phyloP scores from a whole-genome alignment of 2,113 vertebrate species.

The Ranitomeya imitator region DNA sequence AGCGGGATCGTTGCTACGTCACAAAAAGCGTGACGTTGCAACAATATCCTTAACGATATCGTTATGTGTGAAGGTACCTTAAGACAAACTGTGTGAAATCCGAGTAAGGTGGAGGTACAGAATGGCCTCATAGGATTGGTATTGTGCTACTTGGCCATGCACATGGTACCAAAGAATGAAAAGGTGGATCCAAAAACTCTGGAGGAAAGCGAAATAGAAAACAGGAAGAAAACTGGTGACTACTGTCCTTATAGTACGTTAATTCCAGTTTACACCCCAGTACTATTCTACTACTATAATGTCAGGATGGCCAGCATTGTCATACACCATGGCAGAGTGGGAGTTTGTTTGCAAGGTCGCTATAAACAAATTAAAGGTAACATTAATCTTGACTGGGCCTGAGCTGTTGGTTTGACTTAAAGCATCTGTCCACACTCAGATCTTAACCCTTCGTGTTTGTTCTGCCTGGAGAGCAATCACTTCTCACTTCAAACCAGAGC shows the following conservation, averaged over 20 bases:
- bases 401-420: constrained; percentile 49
- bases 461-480: constrained; percentile 37
- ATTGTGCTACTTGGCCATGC: not conserved
- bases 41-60: no score
- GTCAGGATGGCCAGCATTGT: not conserved
- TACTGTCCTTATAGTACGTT: not conserved
- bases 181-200: not conserved
- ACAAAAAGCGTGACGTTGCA: no score
- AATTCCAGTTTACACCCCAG: not conserved
- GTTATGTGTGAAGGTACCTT: no score
- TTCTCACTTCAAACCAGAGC: constrained; percentile 49
- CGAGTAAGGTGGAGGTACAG: not conserved
- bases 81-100: not conserved
- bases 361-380: constrained; percentile 55
- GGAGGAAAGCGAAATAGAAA: no score
- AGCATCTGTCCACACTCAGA: constrained; percentile 48
- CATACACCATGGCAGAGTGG: constrained; percentile 2
- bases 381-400: constrained; percentile 51
- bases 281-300: not conserved
- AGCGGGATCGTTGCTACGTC: no score
- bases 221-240: no score
- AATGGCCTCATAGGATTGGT: not conserved
- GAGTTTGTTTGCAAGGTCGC: constrained; percentile 41
- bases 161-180: not conserved
- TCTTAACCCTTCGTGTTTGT: constrained; percentile 54